Conservation (phyloP, 92 coral and sea anemone species). For the Meandrina meandrites region DNA sequence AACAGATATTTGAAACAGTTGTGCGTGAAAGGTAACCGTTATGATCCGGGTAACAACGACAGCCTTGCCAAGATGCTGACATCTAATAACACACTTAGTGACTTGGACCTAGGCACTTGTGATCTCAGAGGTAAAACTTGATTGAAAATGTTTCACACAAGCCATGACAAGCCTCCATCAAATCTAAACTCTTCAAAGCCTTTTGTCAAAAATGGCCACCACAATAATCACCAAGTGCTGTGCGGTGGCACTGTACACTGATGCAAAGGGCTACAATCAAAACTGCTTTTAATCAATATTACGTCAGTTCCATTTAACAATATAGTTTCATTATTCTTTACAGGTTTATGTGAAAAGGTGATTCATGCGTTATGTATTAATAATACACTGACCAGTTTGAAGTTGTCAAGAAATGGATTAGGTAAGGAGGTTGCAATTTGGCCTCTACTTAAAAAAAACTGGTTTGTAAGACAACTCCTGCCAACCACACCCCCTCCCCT, state of each 20-base stretch:
- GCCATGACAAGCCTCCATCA: neutral
- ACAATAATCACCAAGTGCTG: neutral
- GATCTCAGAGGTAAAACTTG: constrained; percentile 27
- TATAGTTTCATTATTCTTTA: neutral
- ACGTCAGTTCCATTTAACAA: neutral
- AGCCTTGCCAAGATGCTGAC: constrained; percentile 32
- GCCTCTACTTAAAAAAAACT: neutral
- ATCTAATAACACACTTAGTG: constrained; percentile 17
- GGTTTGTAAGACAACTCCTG: too few relatives aligned
- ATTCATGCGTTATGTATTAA: constrained; percentile 30
- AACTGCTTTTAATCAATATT: too few relatives aligned
- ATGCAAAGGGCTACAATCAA: too few relatives aligned
- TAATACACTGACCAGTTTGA: constrained; percentile 18
- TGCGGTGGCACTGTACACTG: neutral
- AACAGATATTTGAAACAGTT: constrained; percentile 13
- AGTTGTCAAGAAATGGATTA: constrained; percentile 27
- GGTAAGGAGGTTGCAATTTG: constrained; percentile 16
- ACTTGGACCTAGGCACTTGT: constrained; percentile 27
- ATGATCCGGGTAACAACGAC: constrained; percentile 4
- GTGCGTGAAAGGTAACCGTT: constrained; percentile 32
- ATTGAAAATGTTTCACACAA: neutral
- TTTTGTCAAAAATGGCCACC: neutral
- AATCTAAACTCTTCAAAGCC: neutral
- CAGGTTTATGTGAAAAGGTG: constrained; percentile 12
- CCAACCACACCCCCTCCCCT: neutral